Evolutionary conservation across 64 coral and sea anemone genomes (phyloP), one percentile per base, ranked within the genome.

Genomic region (Pocillopora verrucosa): DNA sequence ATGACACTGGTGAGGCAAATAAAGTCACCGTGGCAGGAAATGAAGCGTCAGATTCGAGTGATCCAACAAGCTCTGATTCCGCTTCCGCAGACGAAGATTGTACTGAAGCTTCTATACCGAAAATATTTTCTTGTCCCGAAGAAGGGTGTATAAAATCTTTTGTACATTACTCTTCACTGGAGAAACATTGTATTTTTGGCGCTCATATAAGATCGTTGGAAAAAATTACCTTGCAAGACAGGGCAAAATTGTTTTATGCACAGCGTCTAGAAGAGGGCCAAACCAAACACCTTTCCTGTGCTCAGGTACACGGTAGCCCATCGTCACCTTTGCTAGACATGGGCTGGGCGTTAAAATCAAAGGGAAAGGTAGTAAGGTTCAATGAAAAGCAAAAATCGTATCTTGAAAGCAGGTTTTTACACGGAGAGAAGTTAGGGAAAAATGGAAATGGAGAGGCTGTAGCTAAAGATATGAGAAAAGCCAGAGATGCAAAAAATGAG

Each of bases 121-220:
- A 68, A 82, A 73, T 90, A 37, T 94, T 94, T 57, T 51, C 88
- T 36, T 94, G 92, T 59, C 88, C 88, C 14, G 88, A 87, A 61
- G 51, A 87, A n/a, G 83, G 75, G 25, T 94, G 93, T 62, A 82
- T 73, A 70, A 94, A 82, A 58, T 69, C 73, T 61, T 90, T 76
- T 80, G 14, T 79, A 41, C 74, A 78, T 20, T 75, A 90, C 60
- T 58, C 58, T 26, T 34, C 69, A 26, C 35, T 90, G 34, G 65
- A 87, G 56, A 64, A 79, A 58, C 88, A 91, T 36, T 61, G 84
- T 60, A 24, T 36, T 16, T 76, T 61, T 56, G 88, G 93, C 36
- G 64, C 70, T 20, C 93, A 90, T 76, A 57, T 45, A 34, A 61
- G 73, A 15, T n/a, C 20, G 20, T 81, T 81, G n/a, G 88, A 90